These are phyloP conservation scores for Corythornis cristatus DNA, from an alignment of 2,113 vertebrate species.

Conservation along the genomic window DNA sequence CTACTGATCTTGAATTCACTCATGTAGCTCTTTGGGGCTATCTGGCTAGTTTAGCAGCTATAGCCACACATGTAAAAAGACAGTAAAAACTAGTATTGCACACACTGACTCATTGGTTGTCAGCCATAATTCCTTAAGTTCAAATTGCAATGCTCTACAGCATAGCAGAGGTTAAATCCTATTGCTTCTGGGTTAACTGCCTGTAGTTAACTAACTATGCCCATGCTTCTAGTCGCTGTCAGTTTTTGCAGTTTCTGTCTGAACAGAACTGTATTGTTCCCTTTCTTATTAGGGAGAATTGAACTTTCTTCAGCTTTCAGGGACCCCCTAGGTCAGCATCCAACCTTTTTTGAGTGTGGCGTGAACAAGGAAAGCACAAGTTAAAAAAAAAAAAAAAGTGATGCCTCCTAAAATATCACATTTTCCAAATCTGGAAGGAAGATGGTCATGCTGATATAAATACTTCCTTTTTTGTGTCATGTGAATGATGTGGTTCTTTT, in stretches of 20 bases:
- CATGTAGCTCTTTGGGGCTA: background rate
- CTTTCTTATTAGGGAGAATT: background rate
- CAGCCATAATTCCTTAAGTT: background rate
- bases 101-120: background rate
- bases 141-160: background rate
- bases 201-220: background rate
- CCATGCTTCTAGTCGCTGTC: background rate
- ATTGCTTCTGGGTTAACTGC: background rate
- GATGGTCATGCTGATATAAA: background rate
- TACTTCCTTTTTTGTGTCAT: background rate
- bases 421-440: background rate
- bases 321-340: background rate
- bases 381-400: too few species aligned
- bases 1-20: background rate
- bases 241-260: background rate
- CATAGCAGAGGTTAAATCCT: background rate
- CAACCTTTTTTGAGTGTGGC: background rate
- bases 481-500: background rate
- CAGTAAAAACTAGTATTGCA: background rate
- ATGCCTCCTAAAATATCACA: fast-evolving
- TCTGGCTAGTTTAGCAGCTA: background rate
- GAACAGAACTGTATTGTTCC: background rate
- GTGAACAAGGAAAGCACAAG: background rate
- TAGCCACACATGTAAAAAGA: background rate
- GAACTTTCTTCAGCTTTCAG: background rate